Evolutionary conservation across 1,140 invertebrate genomes (phyloP), one percentile per base, ranked within the genome.

Genomic region (Apolygus lucorum): DNA sequence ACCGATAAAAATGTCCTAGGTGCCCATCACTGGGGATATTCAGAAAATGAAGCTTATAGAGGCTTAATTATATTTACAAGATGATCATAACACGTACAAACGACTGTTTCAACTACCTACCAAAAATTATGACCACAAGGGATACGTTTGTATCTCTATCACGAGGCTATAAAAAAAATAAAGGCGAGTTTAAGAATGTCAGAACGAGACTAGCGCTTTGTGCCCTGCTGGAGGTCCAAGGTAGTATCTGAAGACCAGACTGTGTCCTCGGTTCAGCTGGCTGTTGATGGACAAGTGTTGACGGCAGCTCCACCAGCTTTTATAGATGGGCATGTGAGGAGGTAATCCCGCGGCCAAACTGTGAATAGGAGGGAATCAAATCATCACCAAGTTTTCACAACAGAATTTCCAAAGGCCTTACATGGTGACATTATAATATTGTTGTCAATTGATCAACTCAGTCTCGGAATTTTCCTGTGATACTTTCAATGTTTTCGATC

Each of bases 291-390:
- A 82, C 42, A 96, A 78, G 75, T 94, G 88, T 24, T 80, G 81
- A 87, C 89, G 93, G 77, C 93, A 95, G 69, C 88, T 82, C 1
- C 85, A 77, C 92, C 92, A 96, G 64, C 80, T 84, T 1, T 77
- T 78, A 75, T 94, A 95, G 22, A 84, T 78, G 34, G 91, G 90
- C 91, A 94, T 94, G 13, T 84, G 79, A 1, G 91, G 90, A 24
- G 90, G 90, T 49, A 84, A 80, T 27, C 90, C 91, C 95, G 82
- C 63, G 89, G 17, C 4, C 54, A 34, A 70, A 42, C 67, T 63
- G n/a, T n/a, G 63, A 52, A 68, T 68, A 28, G 63, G 13, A 69
- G 52, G 68, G n/a, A 68, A 21, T 26, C 25, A 63, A 52, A 70
- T 49, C 34, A 42, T 4, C 34, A 42, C 27, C 63, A 67, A 24